Base-by-base conservation (phyloP, 2,888 invertebrate species). In the Lordiphosa andalusiaca region DNA sequence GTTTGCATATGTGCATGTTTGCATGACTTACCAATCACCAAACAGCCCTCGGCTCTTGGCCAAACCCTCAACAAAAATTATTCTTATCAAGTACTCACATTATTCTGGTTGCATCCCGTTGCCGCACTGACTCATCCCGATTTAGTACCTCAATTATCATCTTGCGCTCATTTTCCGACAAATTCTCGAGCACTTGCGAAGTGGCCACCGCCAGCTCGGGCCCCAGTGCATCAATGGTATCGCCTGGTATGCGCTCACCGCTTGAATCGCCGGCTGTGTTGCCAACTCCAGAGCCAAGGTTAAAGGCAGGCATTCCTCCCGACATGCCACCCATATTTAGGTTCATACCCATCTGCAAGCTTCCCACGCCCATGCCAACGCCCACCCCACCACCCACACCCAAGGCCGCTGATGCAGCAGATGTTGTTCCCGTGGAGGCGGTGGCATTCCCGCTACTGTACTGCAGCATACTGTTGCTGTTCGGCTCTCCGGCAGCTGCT, bases 101-200 rank as follows among this genome's bases (percentile, higher is more conserved):
- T 66, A 92, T 89, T 63, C 90, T 86, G 19, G 90, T 88, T 13
- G 91, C 91, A 83, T 92, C 91, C 12, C 91, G 88, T 70, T 91
- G 90, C 10, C 91, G 88, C 39, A 92, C 86, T 55, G 88, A 89
- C 75, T 91, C 91, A 73, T 92, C 91, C 44, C 91, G 88, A 67
- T 90, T 90, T 49, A 92, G 85, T 40, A 92, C 92, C 61, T 90
- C 91, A 61, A 92, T 88, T 73, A 92, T 91, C 82, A 91, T 90
- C 83, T 91, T 90, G 41, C 91, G 88, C 69, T 92, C 92, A 30
- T 85, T 87, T 33, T 89, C 89, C 23, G 89, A 88, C 35, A 90
- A 68, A 61, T 86, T 89, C 37, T 89, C 89, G 12, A 90, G 73
- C 25, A 88, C 89, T 62, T 89, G 88, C 1, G 89, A 84, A 3